Evolutionary conservation across 2,113 vertebrate species (phyloP), one percentile per base, ranked within the genome.

Genomic region (Myotis yumanensis): DNA sequence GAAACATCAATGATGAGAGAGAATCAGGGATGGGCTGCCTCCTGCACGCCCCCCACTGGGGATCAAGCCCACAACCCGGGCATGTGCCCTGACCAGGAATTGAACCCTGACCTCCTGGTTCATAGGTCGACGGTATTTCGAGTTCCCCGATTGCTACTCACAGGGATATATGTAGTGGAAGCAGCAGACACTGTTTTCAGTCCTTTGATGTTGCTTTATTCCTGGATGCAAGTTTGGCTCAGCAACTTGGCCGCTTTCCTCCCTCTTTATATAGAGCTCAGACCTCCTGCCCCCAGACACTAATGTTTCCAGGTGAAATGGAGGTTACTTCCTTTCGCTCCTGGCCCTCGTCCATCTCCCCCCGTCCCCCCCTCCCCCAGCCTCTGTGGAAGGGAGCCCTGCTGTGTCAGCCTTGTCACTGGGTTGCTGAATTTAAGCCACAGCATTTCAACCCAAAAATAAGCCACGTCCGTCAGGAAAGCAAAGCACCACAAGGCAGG

Each of bases 281-380:
- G 97, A 96, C 95, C 96, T 96, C 85, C 94, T 88, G 94, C 95
- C 98, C 94, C 80, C 17, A 94, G 96, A 89, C 96, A 95, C 95
- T 87, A 82, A 75, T 94, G 85, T 98, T 98, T 98, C 98, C 98
- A 98, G 98, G 98, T 98, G 98, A 98, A 97, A 85, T 0, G 0
- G 54, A 96, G 98, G 98, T 97, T 97, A 98, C 96, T 98, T 98
- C 98, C 98, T 97, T 93, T 85, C 0, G 0, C 94, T 97, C 96
- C 97, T 97, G 97, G 97, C 98, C 96, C 79, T 62, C 62, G 84
- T 76, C 97, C 95, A 96, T 93, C 91, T 79, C 54, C 72, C 35
- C 22, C 40, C 69, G 40, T 1, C 17, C 43, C 75, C 37, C 20
- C 40, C 66, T n/a, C 17, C 5, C 4, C 17, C 57, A 25, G 96